Conservation (phyloP, 1,140 invertebrate species). For the Tribolium castaneum region DNA sequence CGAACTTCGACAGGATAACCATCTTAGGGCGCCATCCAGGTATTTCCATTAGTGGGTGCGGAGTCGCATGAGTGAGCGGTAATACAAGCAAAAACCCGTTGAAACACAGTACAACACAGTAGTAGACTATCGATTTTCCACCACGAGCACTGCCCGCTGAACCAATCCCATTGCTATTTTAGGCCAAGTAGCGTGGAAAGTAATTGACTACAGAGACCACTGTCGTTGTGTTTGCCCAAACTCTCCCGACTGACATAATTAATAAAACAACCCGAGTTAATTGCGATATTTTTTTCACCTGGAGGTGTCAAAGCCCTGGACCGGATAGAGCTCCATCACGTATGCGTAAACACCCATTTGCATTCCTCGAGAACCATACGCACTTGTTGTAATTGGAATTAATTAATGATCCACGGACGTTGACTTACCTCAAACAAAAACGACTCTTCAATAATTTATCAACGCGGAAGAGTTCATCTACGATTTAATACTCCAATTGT, state of each 20-base stretch:
- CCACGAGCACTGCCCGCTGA: constrained; percentile 25
- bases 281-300: constrained; percentile 12
- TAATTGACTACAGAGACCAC: constrained; percentile 43
- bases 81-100: constrained; percentile 32
- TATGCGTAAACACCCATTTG: constrained; percentile 22
- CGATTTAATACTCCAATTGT: background rate
- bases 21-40: background rate
- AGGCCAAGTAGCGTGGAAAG: constrained; percentile 43
- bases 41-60: constrained; percentile 32
- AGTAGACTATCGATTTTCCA: constrained; percentile 29
- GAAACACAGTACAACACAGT: constrained; percentile 30
- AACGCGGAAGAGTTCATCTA: background rate
- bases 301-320: constrained; percentile 8
- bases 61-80: constrained; percentile 28
- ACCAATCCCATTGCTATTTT: constrained; percentile 48
- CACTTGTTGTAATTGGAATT: constrained; percentile 3
- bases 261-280: constrained; percentile 28
- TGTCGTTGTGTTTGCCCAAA: constrained; percentile 34
- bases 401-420: constrained; percentile 1
- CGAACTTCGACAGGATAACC: background rate
- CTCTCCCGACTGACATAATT: constrained; percentile 43
- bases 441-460: background rate
- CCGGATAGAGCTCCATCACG: constrained; percentile 24
- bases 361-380: constrained; percentile 2
- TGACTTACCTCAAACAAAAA: background rate